phyloP scores from a whole-genome alignment of 2,113 vertebrate species.

The Chaetura pelagica region DNA sequence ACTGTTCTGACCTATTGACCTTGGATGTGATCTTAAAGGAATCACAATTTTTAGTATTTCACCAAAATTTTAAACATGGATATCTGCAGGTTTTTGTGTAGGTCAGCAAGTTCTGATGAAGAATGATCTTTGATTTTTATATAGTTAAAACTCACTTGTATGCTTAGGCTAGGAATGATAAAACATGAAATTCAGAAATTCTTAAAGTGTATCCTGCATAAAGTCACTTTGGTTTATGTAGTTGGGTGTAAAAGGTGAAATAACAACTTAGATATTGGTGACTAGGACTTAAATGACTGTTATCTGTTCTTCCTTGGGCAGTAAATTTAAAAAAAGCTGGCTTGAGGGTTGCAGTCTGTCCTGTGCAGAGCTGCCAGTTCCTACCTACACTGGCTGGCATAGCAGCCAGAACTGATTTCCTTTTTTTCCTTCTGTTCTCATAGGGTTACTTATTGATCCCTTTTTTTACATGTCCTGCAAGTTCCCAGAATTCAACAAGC shows the following conservation, averaged over 20 bases:
- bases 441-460: neutral
- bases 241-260: neutral
- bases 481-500: neutral
- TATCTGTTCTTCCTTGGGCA: neutral
- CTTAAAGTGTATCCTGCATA: neutral
- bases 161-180: neutral
- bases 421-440: neutral
- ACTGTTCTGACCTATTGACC: neutral
- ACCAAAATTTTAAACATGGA: neutral
- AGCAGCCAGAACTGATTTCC: neutral
- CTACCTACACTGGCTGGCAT: neutral
- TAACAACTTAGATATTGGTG: neutral
- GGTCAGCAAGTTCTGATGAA: neutral
- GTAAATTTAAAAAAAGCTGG: neutral
- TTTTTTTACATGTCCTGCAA: neutral
- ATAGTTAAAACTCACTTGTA: fast-evolving
- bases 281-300: neutral
- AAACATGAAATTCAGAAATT: neutral
- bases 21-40: neutral
- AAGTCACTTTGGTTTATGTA: neutral
- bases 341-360: neutral
- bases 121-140: neutral
- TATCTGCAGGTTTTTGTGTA: neutral
- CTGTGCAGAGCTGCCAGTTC: neutral
- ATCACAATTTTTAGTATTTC: neutral